Base-by-base conservation (phyloP, 1,140 invertebrate species). In the Cotesia glomerata region DNA sequence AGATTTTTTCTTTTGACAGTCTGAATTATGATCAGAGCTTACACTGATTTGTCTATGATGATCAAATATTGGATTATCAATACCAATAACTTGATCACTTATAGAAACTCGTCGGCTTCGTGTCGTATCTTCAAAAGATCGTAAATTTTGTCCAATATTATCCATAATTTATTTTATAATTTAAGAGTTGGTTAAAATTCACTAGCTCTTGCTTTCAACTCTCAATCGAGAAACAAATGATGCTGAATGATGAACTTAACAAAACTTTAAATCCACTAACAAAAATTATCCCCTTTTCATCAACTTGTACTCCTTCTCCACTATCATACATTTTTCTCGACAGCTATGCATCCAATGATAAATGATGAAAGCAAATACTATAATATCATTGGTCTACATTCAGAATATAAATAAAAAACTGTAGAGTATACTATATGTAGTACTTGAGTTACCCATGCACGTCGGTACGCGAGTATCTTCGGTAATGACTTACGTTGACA, bases 11-110 rank as follows among this genome's bases (percentile, higher is more conserved):
- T 84, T 74, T 13, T 77, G 69, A 16, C 78, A 76, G 62, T 85
- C 85, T 5, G 84, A 82, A 56, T 81, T 82, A 34, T 82, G 81
- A 62, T 86, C 84, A 9, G 85, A 85, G 34, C 80, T 82, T 9
- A 78, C 79, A 75, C 85, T 86, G 66, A 86, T 82, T 26, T 81
- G 79, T 32, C 81, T 74, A 75, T 84, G 76, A 61, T 87, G 85
- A 14, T 87, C 86, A 69, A 85, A 87, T 0, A 76, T 79, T 4
- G 81, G 82, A 76, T 87, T 87, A 72, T 87, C 86, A 32, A 82
- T 73, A 5, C 85, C 85, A 51, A 80, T 54, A 16, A 83, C 75
- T 49, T 84, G 82, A 61, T 87, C 85, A 74, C 84, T 87, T 32
- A 86, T 87, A 3, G 85, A 87, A 4, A 87, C 86, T 0, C 86